phyloP scores from a whole-genome alignment of 2,888 invertebrate species.

The Ganaspis brasiliensis region DNA sequence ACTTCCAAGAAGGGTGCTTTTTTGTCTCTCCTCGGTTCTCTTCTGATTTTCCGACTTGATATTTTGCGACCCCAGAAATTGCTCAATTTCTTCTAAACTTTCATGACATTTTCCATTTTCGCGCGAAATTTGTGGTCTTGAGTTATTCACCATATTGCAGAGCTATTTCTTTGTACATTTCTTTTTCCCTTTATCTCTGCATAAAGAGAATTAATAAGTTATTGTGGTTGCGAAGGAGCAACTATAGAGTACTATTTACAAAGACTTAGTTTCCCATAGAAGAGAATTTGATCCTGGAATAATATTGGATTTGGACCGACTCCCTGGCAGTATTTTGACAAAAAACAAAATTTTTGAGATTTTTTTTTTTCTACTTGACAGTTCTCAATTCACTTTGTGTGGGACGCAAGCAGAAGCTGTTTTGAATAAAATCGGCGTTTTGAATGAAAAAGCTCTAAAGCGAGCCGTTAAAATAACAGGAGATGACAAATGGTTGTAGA shows the following conservation, averaged over 20 bases:
- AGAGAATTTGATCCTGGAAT: background rate
- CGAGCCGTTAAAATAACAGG: conserved; percentile 68
- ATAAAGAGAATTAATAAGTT: background rate
- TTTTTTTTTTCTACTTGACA: conserved; percentile 50
- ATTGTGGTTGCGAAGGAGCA: background rate
- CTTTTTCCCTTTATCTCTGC: too few relatives aligned
- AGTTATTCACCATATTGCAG: too few relatives aligned
- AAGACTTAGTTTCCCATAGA: too few relatives aligned
- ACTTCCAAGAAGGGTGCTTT: conserved; percentile 56
- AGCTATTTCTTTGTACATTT: too few relatives aligned
- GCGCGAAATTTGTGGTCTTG: background rate
- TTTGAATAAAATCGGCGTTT: conserved; percentile 48
- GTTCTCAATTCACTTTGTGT: conserved; percentile 52
- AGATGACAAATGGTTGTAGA: conserved; percentile 69
- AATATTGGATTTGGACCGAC: background rate
- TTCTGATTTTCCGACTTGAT: conserved; percentile 43
- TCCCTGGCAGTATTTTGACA: conserved; percentile 18
- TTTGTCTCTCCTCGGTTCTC: conserved; percentile 49
- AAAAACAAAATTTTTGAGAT: conserved; percentile 46
- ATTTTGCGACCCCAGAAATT: conserved; percentile 23
- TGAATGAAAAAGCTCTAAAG: conserved; percentile 64
- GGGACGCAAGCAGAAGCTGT: conserved; percentile 54
- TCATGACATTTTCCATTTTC: background rate
- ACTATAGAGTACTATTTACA: too few relatives aligned
- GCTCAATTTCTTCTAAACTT: background rate